Base-by-base conservation (phyloP, 1,140 invertebrate species). In the Drosophila pseudoananassae region DNA sequence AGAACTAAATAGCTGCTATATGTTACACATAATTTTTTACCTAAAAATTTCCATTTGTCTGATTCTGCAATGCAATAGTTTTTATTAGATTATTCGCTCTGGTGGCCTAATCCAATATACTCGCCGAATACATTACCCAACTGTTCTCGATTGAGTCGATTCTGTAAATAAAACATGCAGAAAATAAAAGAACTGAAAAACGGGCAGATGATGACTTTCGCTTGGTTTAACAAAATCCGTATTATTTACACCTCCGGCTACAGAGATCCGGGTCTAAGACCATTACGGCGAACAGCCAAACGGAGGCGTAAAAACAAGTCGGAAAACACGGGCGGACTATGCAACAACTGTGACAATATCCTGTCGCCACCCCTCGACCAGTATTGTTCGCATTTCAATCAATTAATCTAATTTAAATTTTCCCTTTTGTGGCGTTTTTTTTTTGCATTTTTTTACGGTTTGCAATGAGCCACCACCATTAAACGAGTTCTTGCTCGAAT, bases 351-450 rank as follows among this genome's bases (percentile, higher is more conserved):
- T 53, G 64, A 61, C 71, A 75, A 49, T 49, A 49, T 40, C 43
- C 53, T 31, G n/a, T 15, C 53, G 51, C 36, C 63, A 59, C 75
- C 61, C 79, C 52, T 27, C 25, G 6, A 7, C 36, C 47, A 55
- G 25, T 59, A 17, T 57, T 60, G 47, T 65, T 54, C 68, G 78
- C 76, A 74, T 89, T 91, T 91, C 89, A 89, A 91, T 91, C 89
- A 91, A 91, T 91, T 91, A 91, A 91, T 91, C 89, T 91, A 91
- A 91, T 91, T 91, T 91, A 87, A 91, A 91, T 83, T 91, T 87
- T 66, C 68, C 64, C 59, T 78, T 75, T 75, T 81, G 83, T 82
- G 60, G 63, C 50, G 36, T 50, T 36, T 36, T 36, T 31, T 31
- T 31, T 45, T 60, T 31, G 12, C 58, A 33, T 47, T 51, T 76